A percentile compares a stretch with the other conserved stretches of the same genome.
phyloP scores from a whole-genome alignment of 2,888 invertebrate genomes.

The Copidosoma aretas region DNA sequence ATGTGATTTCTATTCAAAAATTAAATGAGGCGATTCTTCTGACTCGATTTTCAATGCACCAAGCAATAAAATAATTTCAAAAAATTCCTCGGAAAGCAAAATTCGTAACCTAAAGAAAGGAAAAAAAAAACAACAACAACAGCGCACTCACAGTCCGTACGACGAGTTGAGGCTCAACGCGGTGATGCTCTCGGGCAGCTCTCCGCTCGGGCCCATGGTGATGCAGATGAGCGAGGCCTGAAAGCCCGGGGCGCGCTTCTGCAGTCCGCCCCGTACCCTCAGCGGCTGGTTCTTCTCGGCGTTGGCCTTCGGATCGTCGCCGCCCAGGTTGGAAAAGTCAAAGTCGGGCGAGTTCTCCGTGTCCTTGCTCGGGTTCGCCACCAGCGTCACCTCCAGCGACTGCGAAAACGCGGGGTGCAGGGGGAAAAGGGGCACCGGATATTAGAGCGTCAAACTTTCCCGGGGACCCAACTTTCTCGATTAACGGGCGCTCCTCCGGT shows the following conservation, averaged over 20 bases:
- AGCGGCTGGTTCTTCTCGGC: constrained; percentile 64
- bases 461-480: constrained; percentile 22
- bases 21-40: no score
- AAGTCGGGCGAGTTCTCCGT: constrained; percentile 81
- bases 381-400: constrained; percentile 88
- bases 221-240: constrained; percentile 95
- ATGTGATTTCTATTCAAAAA: no score
- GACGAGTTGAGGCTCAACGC: constrained; percentile 94
- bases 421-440: no score
- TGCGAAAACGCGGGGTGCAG: constrained; percentile 52
- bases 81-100: no score
- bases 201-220: constrained; percentile 80
- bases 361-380: constrained; percentile 80
- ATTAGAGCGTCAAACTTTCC: no score
- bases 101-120: background rate
- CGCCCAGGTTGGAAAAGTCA: constrained; percentile 69
- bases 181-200: constrained; percentile 84
- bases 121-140: background rate
- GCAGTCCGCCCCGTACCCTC: constrained; percentile 76
- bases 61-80: no score
- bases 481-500: constrained; percentile 4
- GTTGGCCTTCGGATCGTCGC: constrained; percentile 64
- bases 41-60: no score
- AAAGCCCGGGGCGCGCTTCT: constrained; percentile 93
- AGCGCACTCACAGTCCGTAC: constrained; percentile 88